These are phyloP conservation scores for Ophiothrix spiculata DNA, from an alignment of 35 echinoderm and acorn worm species.

Conservation along the genomic window DNA sequence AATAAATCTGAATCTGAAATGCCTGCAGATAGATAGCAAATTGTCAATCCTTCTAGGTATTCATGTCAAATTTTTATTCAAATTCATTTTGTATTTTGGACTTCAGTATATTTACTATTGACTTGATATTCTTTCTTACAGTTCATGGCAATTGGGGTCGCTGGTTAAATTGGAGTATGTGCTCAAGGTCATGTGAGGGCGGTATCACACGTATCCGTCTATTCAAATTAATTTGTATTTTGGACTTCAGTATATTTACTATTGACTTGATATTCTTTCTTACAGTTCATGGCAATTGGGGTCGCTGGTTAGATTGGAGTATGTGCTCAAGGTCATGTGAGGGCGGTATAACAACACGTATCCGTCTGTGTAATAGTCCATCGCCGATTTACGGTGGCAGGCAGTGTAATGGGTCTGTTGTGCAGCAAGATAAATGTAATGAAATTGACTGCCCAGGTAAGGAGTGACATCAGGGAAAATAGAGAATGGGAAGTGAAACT, in stretches of 20 bases:
- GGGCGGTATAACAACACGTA: constrained; percentile 45
- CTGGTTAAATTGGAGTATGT: constrained; percentile 66
- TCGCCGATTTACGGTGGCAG: constrained; percentile 68
- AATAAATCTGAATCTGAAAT: too few species aligned
- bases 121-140: not conserved
- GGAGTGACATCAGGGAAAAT: too few species aligned
- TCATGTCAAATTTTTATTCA: too few species aligned
- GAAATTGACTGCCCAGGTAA: constrained; percentile 29
- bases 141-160: constrained; percentile 81
- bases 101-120: too few species aligned
- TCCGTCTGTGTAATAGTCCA: constrained; percentile 74
- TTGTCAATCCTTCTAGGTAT: too few species aligned
- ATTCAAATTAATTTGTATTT: too few species aligned
- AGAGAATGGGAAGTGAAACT: too few species aligned
- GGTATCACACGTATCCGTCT: constrained; percentile 63
- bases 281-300: constrained; percentile 77
- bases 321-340: constrained; percentile 55
- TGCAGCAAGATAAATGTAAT: constrained; percentile 11
- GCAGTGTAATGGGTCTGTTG: constrained; percentile 32
- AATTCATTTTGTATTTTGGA: too few species aligned
- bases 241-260: not conserved
- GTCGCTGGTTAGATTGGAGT: constrained; percentile 71
- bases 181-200: constrained; percentile 51
- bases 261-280: not conserved
- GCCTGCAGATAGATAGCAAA: too few species aligned